These are phyloP conservation scores for Drosophila persimilis DNA, from an alignment of 1,140 invertebrate genomes.

Conservation along the genomic window DNA sequence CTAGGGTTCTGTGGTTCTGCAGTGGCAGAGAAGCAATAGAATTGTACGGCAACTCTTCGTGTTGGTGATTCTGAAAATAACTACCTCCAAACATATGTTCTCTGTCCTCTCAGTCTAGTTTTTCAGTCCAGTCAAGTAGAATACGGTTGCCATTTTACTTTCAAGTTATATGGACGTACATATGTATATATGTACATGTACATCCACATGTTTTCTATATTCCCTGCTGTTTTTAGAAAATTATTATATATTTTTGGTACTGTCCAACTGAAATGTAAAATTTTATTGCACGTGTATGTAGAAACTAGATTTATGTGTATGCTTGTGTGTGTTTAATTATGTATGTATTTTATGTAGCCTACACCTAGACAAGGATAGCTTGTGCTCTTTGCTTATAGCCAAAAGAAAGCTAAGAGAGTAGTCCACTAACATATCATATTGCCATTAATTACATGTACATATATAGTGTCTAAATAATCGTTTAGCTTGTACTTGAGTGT, in stretches of 20 bases:
- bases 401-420: constrained; percentile 13
- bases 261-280: constrained; percentile 28
- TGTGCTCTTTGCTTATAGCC: constrained; percentile 17
- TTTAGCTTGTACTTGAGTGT: too few relatives aligned
- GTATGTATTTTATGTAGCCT: constrained; percentile 21
- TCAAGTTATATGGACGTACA: too few relatives aligned
- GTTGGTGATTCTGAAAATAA: too few relatives aligned
- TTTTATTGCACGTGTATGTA: constrained; percentile 35
- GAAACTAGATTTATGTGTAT: constrained; percentile 27
- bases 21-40: too few relatives aligned
- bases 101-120: too few relatives aligned
- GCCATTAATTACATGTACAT: constrained; percentile 10
- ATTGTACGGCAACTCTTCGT: too few relatives aligned
- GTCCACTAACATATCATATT: constrained; percentile 13
- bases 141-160: too few relatives aligned
- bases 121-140: too few relatives aligned
- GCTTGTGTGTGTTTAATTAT: constrained; percentile 23
- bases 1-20: too few relatives aligned
- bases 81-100: too few relatives aligned
- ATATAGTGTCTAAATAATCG: too few relatives aligned
- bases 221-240: constrained; percentile 4
- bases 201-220: constrained; percentile 1
- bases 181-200: too few relatives aligned
- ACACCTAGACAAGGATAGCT: constrained; percentile 4
- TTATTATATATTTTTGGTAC: constrained; percentile 10